phyloP scores from a whole-genome alignment of 2,888 invertebrate genomes.

The Osmoderma eremita region DNA sequence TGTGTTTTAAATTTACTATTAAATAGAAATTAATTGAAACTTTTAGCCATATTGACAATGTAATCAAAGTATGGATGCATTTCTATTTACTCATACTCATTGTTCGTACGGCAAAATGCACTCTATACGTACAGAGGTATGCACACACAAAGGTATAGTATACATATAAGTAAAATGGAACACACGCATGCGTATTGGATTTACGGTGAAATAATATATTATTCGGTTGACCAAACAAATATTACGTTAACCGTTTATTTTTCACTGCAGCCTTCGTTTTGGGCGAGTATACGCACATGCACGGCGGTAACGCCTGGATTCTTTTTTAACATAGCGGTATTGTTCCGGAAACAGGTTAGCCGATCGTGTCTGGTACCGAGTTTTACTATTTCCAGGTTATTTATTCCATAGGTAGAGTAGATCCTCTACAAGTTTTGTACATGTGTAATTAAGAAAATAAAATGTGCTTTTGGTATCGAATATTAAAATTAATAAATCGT shows the following conservation, averaged over 20 bases:
- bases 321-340: constrained; percentile 25
- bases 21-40: no score
- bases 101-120: constrained; percentile 12
- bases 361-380: no score
- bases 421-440: neutral
- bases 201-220: constrained; percentile 45
- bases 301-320: constrained; percentile 17
- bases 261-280: constrained; percentile 6
- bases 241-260: constrained; percentile 7
- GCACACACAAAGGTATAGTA: no score
- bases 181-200: constrained; percentile 44
- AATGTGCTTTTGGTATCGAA: no score
- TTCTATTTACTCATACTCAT: constrained; percentile 11
- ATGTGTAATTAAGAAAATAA: no score
- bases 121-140: no score
- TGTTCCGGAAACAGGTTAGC: constrained; percentile 26
- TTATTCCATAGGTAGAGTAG: no score
- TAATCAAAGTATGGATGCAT: constrained; percentile 29
- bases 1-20: no score
- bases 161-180: constrained; percentile 29
- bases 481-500: no score
- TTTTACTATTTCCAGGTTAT: no score
- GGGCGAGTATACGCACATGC: constrained; percentile 28
- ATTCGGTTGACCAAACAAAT: constrained; percentile 38
- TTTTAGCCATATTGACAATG: no score